Base-by-base conservation (phyloP, 2,888 invertebrate species). In the Amblyteles armatorius region DNA sequence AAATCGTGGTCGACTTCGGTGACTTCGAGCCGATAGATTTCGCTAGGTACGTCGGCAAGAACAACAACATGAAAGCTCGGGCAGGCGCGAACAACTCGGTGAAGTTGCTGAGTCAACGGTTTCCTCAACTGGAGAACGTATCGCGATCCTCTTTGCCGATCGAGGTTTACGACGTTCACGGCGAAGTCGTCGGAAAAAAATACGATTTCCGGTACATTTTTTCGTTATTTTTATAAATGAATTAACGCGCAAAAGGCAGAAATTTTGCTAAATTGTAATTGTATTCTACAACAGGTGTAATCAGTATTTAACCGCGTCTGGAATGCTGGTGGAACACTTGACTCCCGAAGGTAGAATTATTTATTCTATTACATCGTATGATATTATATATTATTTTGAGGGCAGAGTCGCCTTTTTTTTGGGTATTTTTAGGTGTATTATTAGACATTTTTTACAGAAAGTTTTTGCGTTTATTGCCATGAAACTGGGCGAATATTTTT, bases 171-270 rank as follows among this genome's bases (percentile, higher is more conserved):
- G 92, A 93, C 82, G 78, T 90, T 29, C 82, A 90, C 40, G 91
- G 91, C 19, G 93, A 93, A 86, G 60, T 89, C 0, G 90, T 93
- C 44, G 93, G 92, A 1, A 93, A 91, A 76, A 93, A 93, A 90
- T 93, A 93, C 82, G 89, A 92, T 60, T 92, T 93, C 83, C 88
- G 93, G 91, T 93, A 88, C n/a, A 16, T 65, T 65, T 7, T 29
- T 65, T 7, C 16, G 19, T n/a, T 29, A n/a, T 6, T 52, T 69
- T 29, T 33, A 13, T 33, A 52, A n/a, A 19, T 6, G 7, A 7
- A 5, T 9, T 19, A 22, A 26, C 4, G 6, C 19, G 11, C 2
- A 26, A 57, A 11, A 52, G 0, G 4, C 3, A 29, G 3, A 63
- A 29, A 3, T 6, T 16, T 63, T 33, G 16, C 36, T 40, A 11